Percentiles rank a stretch among this genome's conserved stretches.
Evolutionary conservation across 2,888 invertebrate species (phyloP).

Genomic region (Poecilus cupreus): DNA sequence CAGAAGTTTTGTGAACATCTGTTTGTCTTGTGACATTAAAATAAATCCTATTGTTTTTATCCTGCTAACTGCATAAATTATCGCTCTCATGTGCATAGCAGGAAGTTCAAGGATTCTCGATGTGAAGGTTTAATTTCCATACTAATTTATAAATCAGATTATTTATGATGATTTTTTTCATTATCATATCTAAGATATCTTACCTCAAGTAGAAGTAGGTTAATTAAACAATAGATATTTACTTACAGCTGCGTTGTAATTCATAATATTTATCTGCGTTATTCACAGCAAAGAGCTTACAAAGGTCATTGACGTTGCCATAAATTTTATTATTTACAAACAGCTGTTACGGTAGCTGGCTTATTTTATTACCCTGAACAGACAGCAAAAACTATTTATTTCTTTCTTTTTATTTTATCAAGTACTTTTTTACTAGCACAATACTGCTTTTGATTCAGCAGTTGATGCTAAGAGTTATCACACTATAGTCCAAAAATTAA

Average conservation of each 20-base stretch:
- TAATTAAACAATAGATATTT: background rate
- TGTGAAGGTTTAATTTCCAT: constrained; percentile 26
- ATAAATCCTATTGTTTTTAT: constrained; percentile 4
- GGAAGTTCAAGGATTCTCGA: constrained; percentile 54
- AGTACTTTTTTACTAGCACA: no score
- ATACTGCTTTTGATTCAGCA: no score
- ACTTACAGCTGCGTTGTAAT: background rate
- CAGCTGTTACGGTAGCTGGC: background rate
- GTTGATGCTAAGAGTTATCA: no score
- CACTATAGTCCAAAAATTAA: no score
- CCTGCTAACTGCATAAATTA: background rate
- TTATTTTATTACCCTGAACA: no score
- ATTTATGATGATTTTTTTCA: background rate
- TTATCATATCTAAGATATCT: background rate
- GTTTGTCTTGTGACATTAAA: no score
- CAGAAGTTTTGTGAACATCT: no score
- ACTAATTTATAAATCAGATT: background rate
- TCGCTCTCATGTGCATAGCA: background rate
- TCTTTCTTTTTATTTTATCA: no score
- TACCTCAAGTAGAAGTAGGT: background rate
- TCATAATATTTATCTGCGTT: background rate
- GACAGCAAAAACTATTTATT: no score
- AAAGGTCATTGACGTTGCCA: background rate
- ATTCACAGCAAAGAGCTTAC: background rate
- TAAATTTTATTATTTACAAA: background rate